A percentile compares a stretch with the other conserved stretches of the same genome.
phyloP scores from a whole-genome alignment of 2,888 invertebrate species.

The Eutolmus rufibarbis region DNA sequence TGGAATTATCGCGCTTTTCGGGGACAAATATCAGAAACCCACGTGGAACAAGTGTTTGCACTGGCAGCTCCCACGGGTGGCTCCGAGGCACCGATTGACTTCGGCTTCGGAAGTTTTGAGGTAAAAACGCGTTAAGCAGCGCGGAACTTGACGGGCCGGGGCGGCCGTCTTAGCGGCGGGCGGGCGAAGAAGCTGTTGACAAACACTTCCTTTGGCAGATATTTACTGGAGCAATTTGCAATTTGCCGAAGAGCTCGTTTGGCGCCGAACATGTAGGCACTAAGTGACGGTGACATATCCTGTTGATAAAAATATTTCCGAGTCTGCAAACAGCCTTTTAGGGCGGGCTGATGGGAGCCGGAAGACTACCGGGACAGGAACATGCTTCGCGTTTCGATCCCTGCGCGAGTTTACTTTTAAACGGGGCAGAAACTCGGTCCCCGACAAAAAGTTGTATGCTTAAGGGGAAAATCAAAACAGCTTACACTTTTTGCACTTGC shows the following conservation, averaged over 20 bases:
- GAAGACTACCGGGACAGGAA: not conserved
- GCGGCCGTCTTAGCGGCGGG: not conserved
- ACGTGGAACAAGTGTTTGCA: conserved; percentile 39
- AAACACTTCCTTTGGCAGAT: conserved; percentile 37
- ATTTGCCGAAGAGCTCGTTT: conserved; percentile 39
- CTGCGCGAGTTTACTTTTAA: not conserved
- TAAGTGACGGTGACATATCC: conserved; percentile 39
- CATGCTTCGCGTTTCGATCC: not conserved
- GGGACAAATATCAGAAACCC: conserved; percentile 38
- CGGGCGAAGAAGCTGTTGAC: conserved; percentile 9
- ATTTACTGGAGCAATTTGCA: conserved; percentile 41
- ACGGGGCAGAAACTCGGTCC: not conserved
- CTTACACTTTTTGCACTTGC: not conserved
- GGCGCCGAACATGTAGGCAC: conserved; percentile 20
- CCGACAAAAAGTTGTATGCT: not conserved
- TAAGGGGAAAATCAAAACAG: not conserved
- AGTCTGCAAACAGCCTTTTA: conserved; percentile 4
- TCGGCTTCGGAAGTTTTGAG: conserved; percentile 37
- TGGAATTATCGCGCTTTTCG: conserved; percentile 38
- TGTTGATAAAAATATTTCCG: conserved; percentile 39
- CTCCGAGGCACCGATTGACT: conserved; percentile 33
- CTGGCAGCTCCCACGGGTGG: conserved; percentile 23
- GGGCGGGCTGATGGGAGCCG: not conserved
- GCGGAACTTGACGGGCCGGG: not conserved
- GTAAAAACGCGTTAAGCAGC: not conserved